Evolutionary conservation across 2,888 invertebrate genomes (phyloP).

Genomic region (Elysia crispata): DNA sequence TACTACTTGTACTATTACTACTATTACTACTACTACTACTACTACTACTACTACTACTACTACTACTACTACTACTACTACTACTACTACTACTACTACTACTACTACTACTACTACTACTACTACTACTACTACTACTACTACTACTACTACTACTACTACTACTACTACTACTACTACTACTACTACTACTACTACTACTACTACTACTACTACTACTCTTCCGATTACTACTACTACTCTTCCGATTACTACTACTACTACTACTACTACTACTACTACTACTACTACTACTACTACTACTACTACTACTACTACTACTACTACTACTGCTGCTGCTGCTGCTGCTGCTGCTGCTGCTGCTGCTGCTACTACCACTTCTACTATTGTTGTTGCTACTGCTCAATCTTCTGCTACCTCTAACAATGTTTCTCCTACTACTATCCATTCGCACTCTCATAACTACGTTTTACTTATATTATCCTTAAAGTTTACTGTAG

Average conservation of each 20-base stretch:
- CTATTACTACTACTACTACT: conserved; percentile 9
- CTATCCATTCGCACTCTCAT: not conserved
- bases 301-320: conserved; percentile 19
- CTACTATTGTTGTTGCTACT: no score
- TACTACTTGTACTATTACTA: no score
- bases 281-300: conserved; percentile 10
- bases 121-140: conserved; percentile 4
- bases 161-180: no score
- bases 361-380: no score
- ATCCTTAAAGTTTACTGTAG: no score
- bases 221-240: not conserved
- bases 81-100: conserved; percentile 9
- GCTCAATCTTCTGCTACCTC: no score
- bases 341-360: not conserved
- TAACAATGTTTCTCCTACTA: no score
- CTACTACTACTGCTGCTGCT: conserved; percentile 10
- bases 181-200: not conserved
- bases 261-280: conserved; percentile 19
- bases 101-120: conserved; percentile 9
- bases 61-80: conserved; percentile 9
- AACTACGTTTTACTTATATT: no score
- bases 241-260: not conserved
- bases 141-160: conserved; percentile 4
- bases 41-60: conserved; percentile 9
- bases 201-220: conserved; percentile 11